A percentile compares a stretch with the other conserved stretches of the same genome.
These are phyloP conservation scores for Rhingia campestris DNA, from an alignment of 2,888 invertebrate genomes.

Conservation along the genomic window DNA sequence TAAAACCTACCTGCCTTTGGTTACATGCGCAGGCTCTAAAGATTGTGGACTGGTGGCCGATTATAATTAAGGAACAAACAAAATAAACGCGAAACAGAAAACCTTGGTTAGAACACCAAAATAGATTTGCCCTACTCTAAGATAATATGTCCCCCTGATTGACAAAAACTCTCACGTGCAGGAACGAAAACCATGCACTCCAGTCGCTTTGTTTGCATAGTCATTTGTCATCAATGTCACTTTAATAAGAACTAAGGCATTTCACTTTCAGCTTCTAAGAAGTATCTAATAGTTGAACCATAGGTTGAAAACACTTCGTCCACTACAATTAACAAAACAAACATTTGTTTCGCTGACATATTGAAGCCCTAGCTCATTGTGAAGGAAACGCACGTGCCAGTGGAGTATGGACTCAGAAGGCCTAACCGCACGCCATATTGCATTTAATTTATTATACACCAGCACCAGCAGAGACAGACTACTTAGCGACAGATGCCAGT, in stretches of 20 bases:
- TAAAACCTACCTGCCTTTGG: too few relatives aligned
- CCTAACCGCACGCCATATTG: background rate
- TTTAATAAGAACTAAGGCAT: slow-evolving; percentile 19
- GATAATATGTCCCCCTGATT: too few relatives aligned
- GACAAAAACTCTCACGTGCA: background rate
- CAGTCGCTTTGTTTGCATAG: background rate
- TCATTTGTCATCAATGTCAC: slow-evolving; percentile 22
- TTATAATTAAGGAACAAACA: too few relatives aligned
- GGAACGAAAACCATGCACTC: background rate
- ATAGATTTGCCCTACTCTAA: too few relatives aligned
- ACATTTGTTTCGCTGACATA: slow-evolving; percentile 23
- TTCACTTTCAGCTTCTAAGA: background rate
- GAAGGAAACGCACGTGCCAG: slow-evolving; percentile 39
- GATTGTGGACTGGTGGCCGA: too few relatives aligned
- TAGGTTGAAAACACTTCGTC: slow-evolving; percentile 17
- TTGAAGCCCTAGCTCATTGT: slow-evolving; percentile 26
- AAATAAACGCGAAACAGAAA: too few relatives aligned
- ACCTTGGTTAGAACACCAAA: too few relatives aligned
- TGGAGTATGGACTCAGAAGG: slow-evolving; percentile 18
- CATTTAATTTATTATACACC: background rate
- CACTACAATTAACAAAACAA: slow-evolving; percentile 31
- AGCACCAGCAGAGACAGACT: background rate
- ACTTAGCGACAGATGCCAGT: slow-evolving; percentile 31
- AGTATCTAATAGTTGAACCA: background rate
- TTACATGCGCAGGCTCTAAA: too few relatives aligned